These are phyloP conservation scores for Crossaster papposus DNA, from an alignment of 53 echinoderm and acorn worm genomes.

Conservation along the genomic window DNA sequence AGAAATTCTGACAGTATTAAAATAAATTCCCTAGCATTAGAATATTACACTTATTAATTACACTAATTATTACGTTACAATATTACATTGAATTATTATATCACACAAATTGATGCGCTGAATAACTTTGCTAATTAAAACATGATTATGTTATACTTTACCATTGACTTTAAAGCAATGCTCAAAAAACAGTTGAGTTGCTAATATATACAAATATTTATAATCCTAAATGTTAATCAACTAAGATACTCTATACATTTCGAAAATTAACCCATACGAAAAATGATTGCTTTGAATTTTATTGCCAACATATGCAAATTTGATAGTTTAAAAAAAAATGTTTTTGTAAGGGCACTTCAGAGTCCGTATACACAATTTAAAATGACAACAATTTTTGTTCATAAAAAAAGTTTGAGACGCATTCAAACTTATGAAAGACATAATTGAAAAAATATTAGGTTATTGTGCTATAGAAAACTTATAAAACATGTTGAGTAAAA, in stretches of 20 bases:
- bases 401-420: background rate
- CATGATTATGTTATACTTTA: background rate
- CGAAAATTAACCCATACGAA: background rate
- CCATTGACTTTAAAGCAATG: background rate
- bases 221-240: background rate
- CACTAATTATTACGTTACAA: no score
- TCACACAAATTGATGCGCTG: background rate
- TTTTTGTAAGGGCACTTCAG: background rate
- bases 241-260: background rate
- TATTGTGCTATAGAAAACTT: background rate
- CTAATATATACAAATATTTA: slow-evolving; percentile 10
- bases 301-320: background rate
- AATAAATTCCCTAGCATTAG: no score
- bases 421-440: no score
- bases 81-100: no score
- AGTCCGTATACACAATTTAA: background rate
- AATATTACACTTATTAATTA: no score
- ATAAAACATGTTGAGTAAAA: no score
- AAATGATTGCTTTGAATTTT: background rate
- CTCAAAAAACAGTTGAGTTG: background rate
- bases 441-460: background rate
- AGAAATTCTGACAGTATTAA: no score
- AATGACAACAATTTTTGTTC: background rate
- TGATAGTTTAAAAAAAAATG: background rate
- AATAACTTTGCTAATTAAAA: background rate